Evolutionary conservation across 37 sponge, comb jelly and placozoan genomes (phyloP).

Genomic region (Theonella swinhoei): DNA sequence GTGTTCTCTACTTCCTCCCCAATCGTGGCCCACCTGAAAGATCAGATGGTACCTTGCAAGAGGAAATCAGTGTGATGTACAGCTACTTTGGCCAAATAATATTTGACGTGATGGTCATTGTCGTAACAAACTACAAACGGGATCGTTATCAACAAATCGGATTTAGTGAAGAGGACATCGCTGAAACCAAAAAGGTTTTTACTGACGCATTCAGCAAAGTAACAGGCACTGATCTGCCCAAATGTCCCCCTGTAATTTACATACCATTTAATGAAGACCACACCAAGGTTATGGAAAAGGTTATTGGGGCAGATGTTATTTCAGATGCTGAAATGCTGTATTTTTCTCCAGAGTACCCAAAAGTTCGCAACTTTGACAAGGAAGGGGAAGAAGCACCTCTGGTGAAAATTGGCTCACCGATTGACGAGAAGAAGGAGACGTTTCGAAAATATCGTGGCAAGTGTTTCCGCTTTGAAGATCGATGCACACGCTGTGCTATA

Average conservation of each 20-base stretch:
- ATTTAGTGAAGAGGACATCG: constrained; percentile 1
- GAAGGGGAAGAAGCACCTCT: too few species aligned
- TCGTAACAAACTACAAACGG: constrained; percentile 7
- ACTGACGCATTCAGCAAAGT: neutral
- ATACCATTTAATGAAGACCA: neutral
- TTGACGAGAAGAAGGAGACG: neutral
- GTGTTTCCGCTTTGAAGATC: neutral
- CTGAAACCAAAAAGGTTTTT: neutral
- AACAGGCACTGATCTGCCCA: neutral
- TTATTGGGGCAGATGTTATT: neutral
- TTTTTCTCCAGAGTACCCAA: neutral
- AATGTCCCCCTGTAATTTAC: neutral
- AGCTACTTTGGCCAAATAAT: constrained; percentile 23
- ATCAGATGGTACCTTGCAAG: neutral
- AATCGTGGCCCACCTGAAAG: constrained; percentile 13
- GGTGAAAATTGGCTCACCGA: neutral
- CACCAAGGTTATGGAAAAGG: neutral
- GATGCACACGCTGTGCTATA: constrained; percentile 2
- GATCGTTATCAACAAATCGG: neutral
- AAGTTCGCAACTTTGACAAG: too few species aligned
- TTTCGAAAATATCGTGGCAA: neutral
- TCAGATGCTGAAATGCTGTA: neutral
- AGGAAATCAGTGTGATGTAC: constrained; percentile 7
- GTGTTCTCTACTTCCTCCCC: constrained; percentile 35
- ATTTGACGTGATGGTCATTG: constrained; percentile 45